Base-by-base conservation (phyloP, 2,797 vertebrate genomes). In the Periparus ater region DNA sequence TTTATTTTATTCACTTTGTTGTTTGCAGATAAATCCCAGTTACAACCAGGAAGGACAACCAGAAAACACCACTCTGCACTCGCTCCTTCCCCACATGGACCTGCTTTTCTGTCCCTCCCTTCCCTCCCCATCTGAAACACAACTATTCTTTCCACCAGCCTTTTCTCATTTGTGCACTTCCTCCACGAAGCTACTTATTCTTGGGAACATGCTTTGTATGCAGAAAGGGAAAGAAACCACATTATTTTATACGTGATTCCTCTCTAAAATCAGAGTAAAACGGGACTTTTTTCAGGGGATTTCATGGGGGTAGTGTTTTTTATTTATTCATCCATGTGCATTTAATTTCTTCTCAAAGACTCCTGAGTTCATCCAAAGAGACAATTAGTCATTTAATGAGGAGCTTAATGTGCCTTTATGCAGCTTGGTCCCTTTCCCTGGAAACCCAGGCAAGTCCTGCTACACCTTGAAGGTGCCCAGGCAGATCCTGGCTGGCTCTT, bases 1-100 rank as follows among this genome's bases (percentile, higher is more conserved):
- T 17, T 23, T 50, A 12, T 40, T 19, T 27, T 5, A 16, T 32
- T 81, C 48, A 1, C 32, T 55, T 4, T 0, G 2, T 1, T 11
- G 17, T 53, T 11, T 29, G 36, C 51, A 70, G 71, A 36, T 26
- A 32, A 60, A 63, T 23, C 38, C 22, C 45, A n/a, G 5, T 29
- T 36, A 14, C 22, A 34, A 17, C 3, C 83, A 40, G 54, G 15
- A 53, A 67, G 54, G 19, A 29, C 32, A 10, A 2, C 38, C 10
- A 38, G 16, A 36, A 54, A 71, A 19, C 42, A 32, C 5, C 42
- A 11, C 20, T 23, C 42, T 20, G 13, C 2, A 1, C 26, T 78
- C 12, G 0, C 17, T 29, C 12, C n/a, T 22, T 57, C 38, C 21
- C 44, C 42, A 38, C 38, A 9, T 0, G 62, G 27, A 13, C 32